Conservation (phyloP, 2,797 vertebrate species). For the Gephyroberyx darwinii region DNA sequence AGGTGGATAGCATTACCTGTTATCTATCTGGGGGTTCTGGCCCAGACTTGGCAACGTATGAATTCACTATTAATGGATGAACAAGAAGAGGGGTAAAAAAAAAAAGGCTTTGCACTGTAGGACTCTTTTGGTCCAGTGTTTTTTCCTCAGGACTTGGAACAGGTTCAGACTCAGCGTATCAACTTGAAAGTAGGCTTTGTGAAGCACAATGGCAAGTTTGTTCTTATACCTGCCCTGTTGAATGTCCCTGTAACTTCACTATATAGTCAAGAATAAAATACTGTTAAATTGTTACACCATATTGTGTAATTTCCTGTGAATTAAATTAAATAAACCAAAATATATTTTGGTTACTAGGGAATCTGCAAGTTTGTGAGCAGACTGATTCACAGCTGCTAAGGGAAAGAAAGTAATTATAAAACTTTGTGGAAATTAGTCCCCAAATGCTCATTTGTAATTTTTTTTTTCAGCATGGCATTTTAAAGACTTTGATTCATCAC, state of each 20-base stretch:
- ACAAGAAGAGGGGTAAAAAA: constrained; percentile 46
- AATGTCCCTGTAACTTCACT: constrained; percentile 13
- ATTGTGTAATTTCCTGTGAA: not conserved
- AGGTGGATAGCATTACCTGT: constrained; percentile 67
- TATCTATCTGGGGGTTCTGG: constrained; percentile 55
- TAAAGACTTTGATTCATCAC: not conserved
- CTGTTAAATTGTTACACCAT: not conserved
- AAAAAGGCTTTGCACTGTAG: constrained; percentile 43
- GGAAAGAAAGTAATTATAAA: constrained; percentile 20
- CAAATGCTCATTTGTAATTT: not conserved
- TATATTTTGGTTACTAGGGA: not conserved
- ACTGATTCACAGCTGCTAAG: not conserved
- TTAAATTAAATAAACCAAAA: not conserved
- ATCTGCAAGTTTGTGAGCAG: constrained; percentile 16
- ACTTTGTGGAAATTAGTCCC: not conserved
- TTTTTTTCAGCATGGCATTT: not conserved
- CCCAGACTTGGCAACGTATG: constrained; percentile 66
- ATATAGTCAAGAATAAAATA: constrained; percentile 24
- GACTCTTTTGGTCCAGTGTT: constrained; percentile 45
- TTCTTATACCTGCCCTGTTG: constrained; percentile 36
- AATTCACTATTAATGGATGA: constrained; percentile 70
- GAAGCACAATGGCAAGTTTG: constrained; percentile 57
- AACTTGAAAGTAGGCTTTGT: constrained; percentile 60
- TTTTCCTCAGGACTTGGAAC: constrained; percentile 40
- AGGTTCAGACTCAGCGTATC: constrained; percentile 42